Evolutionary conservation across 2,888 invertebrate genomes (phyloP).

Genomic region (Lasius fuliginosus): DNA sequence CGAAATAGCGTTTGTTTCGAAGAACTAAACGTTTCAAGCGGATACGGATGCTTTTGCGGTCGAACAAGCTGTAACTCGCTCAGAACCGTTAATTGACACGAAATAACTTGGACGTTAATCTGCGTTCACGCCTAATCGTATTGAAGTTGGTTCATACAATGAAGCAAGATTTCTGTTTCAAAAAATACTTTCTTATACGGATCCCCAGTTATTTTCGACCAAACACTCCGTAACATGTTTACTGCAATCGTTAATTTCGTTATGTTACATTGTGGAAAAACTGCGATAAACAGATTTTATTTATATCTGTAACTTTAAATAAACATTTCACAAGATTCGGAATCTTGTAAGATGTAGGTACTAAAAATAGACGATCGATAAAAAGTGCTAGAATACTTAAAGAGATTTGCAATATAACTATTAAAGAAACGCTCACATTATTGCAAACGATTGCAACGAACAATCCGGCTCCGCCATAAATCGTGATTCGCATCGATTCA

Average conservation of each 20-base stretch:
- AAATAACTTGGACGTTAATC: constrained; percentile 8
- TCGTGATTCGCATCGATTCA: neutral
- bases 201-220: neutral
- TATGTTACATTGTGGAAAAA: neutral
- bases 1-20: constrained; percentile 5
- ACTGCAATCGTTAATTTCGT: neutral
- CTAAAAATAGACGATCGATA: neutral
- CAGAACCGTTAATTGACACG: neutral
- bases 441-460: constrained; percentile 8
- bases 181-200: neutral
- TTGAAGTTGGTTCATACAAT: neutral
- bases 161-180: neutral
- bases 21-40: constrained; percentile 3
- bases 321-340: neutral
- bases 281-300: neutral
- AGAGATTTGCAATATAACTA: constrained; percentile 10
- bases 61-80: constrained; percentile 6
- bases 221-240: neutral
- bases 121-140: neutral
- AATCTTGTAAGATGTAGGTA: neutral
- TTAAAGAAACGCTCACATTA: neutral
- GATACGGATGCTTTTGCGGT: constrained; percentile 16
- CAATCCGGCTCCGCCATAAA: constrained; percentile 10
- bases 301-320: neutral
- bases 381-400: neutral